These are phyloP conservation scores for Alsophila aescularia DNA, from an alignment of 2,888 invertebrate species.

Conservation along the genomic window DNA sequence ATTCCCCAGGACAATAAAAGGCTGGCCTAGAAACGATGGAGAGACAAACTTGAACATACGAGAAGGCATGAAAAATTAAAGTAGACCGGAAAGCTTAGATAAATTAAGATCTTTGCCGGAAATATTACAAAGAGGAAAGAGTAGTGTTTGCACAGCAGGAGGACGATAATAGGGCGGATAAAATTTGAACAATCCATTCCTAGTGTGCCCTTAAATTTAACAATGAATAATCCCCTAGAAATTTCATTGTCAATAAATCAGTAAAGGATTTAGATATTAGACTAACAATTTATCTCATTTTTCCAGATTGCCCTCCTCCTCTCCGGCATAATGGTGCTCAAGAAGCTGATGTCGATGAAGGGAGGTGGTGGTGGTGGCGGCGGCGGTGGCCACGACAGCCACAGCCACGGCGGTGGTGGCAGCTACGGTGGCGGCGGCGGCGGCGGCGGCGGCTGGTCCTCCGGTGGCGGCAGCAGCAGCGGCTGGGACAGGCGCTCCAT, in stretches of 20 bases:
- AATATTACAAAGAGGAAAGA: too few relatives aligned
- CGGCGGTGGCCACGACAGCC: conserved; percentile 80
- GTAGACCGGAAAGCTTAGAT: too few relatives aligned
- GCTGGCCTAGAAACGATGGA: too few relatives aligned
- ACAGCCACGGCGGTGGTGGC: conserved; percentile 76
- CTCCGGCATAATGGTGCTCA: conserved; percentile 91
- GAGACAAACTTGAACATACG: too few relatives aligned
- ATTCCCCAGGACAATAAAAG: too few relatives aligned
- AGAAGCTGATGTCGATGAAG: conserved; percentile 90
- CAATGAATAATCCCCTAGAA: too few relatives aligned
- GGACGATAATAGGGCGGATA: too few relatives aligned
- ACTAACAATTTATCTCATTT: conserved; percentile 18
- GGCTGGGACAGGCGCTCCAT: conserved; percentile 86
- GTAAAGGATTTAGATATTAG: neutral
- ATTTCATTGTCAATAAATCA: neutral
- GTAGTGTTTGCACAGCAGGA: too few relatives aligned
- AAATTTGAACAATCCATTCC: too few relatives aligned
- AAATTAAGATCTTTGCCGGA: too few relatives aligned
- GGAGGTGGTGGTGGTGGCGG: conserved; percentile 81
- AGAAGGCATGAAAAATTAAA: too few relatives aligned
- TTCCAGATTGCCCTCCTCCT: conserved; percentile 92
- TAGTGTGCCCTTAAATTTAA: too few relatives aligned
- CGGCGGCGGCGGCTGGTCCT: conserved; percentile 75
- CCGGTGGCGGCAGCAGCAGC: conserved; percentile 70
- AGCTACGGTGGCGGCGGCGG: conserved; percentile 69